Conservation (phyloP, 2,113 vertebrate genomes). For the Hippopotamus amphibius region DNA sequence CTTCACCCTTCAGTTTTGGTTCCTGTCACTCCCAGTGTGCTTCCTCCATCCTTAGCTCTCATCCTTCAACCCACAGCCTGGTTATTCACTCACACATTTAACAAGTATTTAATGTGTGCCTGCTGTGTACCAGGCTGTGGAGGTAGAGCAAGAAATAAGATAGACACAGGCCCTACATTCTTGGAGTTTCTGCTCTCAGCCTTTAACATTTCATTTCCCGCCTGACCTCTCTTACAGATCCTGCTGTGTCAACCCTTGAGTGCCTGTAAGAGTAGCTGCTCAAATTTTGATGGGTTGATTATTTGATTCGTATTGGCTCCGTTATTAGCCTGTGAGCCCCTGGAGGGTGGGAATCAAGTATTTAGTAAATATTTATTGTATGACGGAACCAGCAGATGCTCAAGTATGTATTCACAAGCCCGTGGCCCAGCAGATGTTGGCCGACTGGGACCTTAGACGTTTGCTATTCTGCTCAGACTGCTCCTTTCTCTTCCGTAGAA, state of each 20-base stretch:
- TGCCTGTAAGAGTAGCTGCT: neutral
- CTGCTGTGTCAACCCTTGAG: neutral
- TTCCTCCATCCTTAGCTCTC: neutral
- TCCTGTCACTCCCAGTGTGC: neutral
- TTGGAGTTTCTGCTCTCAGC: neutral
- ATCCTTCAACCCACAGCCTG: no score
- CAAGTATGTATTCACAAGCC: neutral
- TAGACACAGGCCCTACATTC: neutral
- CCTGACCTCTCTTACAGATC: neutral
- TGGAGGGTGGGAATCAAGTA: neutral
- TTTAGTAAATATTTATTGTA: neutral
- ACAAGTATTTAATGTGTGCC: neutral
- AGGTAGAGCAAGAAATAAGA: neutral
- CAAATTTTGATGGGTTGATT: neutral
- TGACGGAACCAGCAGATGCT: neutral
- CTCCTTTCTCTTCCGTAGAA: slow-evolving; percentile 86
- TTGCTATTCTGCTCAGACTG: neutral
- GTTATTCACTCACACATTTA: neutral
- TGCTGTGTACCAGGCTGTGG: neutral
- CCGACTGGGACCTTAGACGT: neutral
- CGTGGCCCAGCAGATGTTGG: neutral
- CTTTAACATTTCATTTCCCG: neutral
- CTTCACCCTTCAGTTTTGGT: neutral
- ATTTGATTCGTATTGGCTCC: neutral
- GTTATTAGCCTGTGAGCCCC: neutral